Conservation (phyloP, 2,113 vertebrate genomes). For the Oryzias woworae region DNA sequence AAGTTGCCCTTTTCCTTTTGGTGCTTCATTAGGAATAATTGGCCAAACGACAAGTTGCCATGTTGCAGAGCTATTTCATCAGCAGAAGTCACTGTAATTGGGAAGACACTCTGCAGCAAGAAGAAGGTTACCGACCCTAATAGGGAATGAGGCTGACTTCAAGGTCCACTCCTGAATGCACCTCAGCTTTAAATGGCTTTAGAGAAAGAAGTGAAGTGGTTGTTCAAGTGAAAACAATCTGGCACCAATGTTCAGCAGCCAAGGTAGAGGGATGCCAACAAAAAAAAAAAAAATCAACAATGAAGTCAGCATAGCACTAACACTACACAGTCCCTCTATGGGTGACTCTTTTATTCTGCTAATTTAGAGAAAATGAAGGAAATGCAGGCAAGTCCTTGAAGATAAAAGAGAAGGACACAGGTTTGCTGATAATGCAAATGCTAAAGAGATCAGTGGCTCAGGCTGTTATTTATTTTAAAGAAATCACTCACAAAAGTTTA, state of each 20-base stretch:
- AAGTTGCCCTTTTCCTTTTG: conserved; percentile 46
- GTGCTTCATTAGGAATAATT: conserved; percentile 72
- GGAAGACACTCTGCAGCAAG: conserved; percentile 46
- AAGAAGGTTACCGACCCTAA: conserved; percentile 65
- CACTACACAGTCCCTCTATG: conserved; percentile 50
- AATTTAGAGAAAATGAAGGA: conserved; percentile 39
- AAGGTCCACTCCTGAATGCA: conserved; percentile 50
- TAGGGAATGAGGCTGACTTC: conserved; percentile 61
- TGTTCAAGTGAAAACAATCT: conserved; percentile 41
- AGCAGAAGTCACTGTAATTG: conserved; percentile 68
- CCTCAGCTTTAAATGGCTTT: conserved; percentile 52
- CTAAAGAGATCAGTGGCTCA: conserved; percentile 50
- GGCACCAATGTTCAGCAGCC: conserved; percentile 15
- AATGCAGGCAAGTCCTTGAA: conserved; percentile 35
- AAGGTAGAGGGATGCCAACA: conserved; percentile 54
- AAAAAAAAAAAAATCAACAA: conserved; percentile 41
- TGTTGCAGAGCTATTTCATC: conserved; percentile 73
- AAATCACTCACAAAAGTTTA: background rate
- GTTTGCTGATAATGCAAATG: conserved; percentile 17
- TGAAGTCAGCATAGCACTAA: conserved; percentile 45
- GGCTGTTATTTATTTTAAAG: conserved; percentile 1
- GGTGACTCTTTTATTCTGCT: conserved; percentile 33
- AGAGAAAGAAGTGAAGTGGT: conserved; percentile 23
- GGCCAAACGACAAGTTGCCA: conserved; percentile 70
- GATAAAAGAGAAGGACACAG: conserved; percentile 13